Conservation (phyloP, 2,113 vertebrate species). For the rabbit (Oryctolagus cuniculus) region DNA sequence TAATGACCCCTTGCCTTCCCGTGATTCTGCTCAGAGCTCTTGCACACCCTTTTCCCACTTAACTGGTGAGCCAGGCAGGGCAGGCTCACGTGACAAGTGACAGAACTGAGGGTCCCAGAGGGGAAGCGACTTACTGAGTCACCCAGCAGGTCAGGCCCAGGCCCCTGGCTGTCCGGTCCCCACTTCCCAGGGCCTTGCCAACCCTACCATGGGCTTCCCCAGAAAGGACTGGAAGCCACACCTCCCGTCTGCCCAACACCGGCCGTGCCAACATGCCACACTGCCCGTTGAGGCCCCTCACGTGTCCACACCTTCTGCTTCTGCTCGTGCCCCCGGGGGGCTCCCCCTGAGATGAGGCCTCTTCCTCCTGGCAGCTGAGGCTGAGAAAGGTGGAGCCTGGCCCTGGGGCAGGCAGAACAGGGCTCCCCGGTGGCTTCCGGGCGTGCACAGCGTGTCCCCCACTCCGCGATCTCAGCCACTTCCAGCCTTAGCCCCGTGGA, state of each 20-base stretch:
- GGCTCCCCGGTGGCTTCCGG: not conserved
- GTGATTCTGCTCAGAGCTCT: slow-evolving; percentile 69
- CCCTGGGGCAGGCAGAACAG: slow-evolving; percentile 28
- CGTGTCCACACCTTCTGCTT: not conserved
- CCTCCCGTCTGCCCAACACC: slow-evolving; percentile 41
- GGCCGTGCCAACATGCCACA: slow-evolving; percentile 68
- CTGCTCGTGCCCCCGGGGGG: not conserved
- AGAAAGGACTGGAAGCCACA: slow-evolving; percentile 32
- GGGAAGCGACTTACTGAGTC: slow-evolving; percentile 13
- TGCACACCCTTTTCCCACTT: not conserved
- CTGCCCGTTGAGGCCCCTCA: slow-evolving; percentile 15
- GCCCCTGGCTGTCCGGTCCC: not conserved
- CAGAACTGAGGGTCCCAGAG: slow-evolving; percentile 18
- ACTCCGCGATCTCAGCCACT: slow-evolving; percentile 6
- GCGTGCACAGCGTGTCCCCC: not conserved
- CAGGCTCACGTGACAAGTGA: not conserved
- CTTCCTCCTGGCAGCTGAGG: slow-evolving; percentile 29
- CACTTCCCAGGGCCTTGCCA: slow-evolving; percentile 2
- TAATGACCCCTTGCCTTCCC: slow-evolving; percentile 69
- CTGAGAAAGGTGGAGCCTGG: slow-evolving; percentile 44
- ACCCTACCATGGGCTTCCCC: not conserved
- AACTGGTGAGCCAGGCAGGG: slow-evolving; percentile 54
- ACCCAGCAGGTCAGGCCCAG: not conserved
- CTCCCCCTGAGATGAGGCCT: slow-evolving; percentile 67
- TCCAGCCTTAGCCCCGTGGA: slow-evolving; percentile 71